Evolutionary conservation across 2,888 invertebrate genomes (phyloP).

Genomic region (Lasiommata megera): DNA sequence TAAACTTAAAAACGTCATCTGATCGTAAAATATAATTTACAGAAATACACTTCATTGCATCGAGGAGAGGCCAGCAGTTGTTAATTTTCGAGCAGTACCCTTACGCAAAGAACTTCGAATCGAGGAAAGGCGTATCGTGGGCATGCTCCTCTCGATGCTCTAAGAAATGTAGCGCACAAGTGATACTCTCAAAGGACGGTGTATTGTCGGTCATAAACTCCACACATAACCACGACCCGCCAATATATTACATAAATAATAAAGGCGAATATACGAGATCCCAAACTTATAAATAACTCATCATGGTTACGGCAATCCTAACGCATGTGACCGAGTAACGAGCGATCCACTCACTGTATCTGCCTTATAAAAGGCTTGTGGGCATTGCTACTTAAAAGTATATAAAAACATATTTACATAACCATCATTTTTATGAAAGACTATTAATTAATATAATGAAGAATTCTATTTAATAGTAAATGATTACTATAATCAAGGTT

Average conservation of each 20-base stretch:
- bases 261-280: slow-evolving; percentile 50
- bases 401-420: too few relatives aligned
- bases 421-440: too few relatives aligned
- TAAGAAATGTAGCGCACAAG: slow-evolving; percentile 58
- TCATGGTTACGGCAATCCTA: neutral
- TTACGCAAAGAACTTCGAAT: slow-evolving; percentile 54
- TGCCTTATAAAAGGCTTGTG: too few relatives aligned
- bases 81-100: slow-evolving; percentile 61
- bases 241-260: slow-evolving; percentile 56
- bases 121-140: slow-evolving; percentile 53
- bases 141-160: slow-evolving; percentile 65
- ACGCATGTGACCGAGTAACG: too few relatives aligned
- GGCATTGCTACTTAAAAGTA: too few relatives aligned
- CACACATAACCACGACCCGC: slow-evolving; percentile 58
- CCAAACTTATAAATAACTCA: slow-evolving; percentile 24
- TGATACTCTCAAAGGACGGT: slow-evolving; percentile 47
- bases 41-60: slow-evolving; percentile 66
- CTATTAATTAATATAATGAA: too few relatives aligned
- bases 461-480: too few relatives aligned
- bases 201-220: slow-evolving; percentile 47
- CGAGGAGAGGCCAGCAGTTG: slow-evolving; percentile 58
- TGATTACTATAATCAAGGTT: too few relatives aligned
- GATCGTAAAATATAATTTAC: slow-evolving; percentile 35
- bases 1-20: too few relatives aligned
- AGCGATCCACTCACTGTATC: too few relatives aligned